Percentiles rank a stretch among this genome's conserved stretches.
Evolutionary conservation across 2,888 invertebrate genomes (phyloP).

Genomic region (Apodemia zela): DNA sequence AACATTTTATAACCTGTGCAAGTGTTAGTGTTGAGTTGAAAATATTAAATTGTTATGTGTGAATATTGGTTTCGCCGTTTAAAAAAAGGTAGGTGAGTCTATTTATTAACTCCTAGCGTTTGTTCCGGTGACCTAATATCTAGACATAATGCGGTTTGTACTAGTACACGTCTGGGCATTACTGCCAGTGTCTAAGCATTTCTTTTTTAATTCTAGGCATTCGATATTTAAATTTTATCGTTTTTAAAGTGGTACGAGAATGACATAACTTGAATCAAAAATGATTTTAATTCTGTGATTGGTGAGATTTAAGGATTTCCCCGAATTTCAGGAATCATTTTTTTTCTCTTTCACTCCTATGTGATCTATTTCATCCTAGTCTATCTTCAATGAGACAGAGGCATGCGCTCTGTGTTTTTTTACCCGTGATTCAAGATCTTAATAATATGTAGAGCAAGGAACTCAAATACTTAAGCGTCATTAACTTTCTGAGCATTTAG

Average conservation of each 20-base stretch:
- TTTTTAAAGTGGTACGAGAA: constrained; percentile 29
- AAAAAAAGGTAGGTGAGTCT: constrained; percentile 16
- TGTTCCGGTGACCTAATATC: constrained; percentile 59
- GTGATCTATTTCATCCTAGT: constrained; percentile 43
- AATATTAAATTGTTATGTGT: constrained; percentile 19
- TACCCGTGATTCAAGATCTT: constrained; percentile 28
- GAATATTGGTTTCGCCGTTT: constrained; percentile 14
- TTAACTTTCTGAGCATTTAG: not conserved
- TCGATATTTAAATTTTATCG: constrained; percentile 20
- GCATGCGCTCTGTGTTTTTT: constrained; percentile 57
- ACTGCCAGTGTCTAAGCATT: constrained; percentile 27
- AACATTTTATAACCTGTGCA: constrained; percentile 20
- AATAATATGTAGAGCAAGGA: constrained; percentile 19
- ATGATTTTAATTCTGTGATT: constrained; percentile 36
- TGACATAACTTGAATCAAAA: constrained; percentile 47
- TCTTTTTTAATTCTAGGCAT: constrained; percentile 21
- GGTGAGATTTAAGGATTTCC: constrained; percentile 46
- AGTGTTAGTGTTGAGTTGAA: constrained; percentile 16
- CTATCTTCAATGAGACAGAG: constrained; percentile 59
- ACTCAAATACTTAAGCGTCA: not conserved
- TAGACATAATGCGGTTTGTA: constrained; percentile 61
- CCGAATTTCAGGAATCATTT: constrained; percentile 44
- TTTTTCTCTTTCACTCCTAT: constrained; percentile 40
- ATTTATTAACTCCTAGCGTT: constrained; percentile 23
- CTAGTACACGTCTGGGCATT: constrained; percentile 30